These are phyloP conservation scores for Apogon talboti DNA, from an alignment of 2,797 vertebrate species.

Conservation along the genomic window DNA sequence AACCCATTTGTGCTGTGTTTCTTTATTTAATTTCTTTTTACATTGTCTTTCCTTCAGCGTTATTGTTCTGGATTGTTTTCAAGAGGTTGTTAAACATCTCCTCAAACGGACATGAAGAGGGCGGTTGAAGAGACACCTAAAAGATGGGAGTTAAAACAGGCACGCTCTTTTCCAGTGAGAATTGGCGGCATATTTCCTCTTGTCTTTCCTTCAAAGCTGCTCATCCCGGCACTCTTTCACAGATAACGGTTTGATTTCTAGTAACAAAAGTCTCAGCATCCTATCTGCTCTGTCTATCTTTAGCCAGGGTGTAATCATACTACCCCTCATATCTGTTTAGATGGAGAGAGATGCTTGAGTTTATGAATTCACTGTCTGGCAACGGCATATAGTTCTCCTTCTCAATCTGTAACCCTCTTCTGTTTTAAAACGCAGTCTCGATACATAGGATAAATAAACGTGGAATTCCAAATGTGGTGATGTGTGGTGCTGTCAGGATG, in stretches of 20 bases:
- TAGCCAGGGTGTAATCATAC: not conserved
- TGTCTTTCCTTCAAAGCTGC: slow-evolving; percentile 40
- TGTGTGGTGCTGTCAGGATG: not conserved
- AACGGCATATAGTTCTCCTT: not conserved
- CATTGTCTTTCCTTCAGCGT: slow-evolving; percentile 4
- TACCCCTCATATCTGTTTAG: slow-evolving; percentile 6
- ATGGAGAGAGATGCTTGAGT: slow-evolving; percentile 10
- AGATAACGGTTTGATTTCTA: slow-evolving; percentile 16
- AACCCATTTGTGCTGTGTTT: not conserved
- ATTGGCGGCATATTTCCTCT: slow-evolving; percentile 36
- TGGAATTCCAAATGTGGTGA: too few relatives aligned
- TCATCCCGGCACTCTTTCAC: slow-evolving; percentile 12
- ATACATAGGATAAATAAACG: too few relatives aligned
- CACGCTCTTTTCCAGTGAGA: slow-evolving; percentile 21
- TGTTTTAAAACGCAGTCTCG: not conserved
- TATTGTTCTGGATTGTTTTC: slow-evolving; percentile 14
- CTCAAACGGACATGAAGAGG: slow-evolving; percentile 14
- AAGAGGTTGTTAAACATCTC: slow-evolving; percentile 24
- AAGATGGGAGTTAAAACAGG: slow-evolving; percentile 20
- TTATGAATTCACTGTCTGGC: slow-evolving; percentile 1
- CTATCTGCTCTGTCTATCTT: slow-evolving; percentile 5
- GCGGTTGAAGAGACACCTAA: slow-evolving; percentile 16
- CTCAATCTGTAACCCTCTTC: not conserved
- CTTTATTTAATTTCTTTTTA: not conserved
- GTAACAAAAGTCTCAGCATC: slow-evolving; percentile 8